A percentile compares a stretch with the other conserved stretches of the same genome.
phyloP scores from a whole-genome alignment of 2,113 vertebrate genomes.

The Platichthys stellatus region DNA sequence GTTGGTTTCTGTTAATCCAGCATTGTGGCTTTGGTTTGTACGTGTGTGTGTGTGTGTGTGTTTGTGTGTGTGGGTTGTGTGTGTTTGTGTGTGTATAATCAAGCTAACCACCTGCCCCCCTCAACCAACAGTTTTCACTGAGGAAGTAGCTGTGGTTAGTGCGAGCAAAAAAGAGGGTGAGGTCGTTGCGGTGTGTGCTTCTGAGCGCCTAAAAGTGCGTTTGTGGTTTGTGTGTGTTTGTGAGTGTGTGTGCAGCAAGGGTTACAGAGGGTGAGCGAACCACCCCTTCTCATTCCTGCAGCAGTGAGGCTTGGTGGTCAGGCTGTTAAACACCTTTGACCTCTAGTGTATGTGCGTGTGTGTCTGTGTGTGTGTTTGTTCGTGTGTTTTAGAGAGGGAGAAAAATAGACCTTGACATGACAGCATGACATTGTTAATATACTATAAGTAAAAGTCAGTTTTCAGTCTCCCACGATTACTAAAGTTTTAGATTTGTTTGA shows the following conservation, averaged over 20 bases:
- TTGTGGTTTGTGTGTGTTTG: slow-evolving; percentile 61
- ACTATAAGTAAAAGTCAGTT: no score
- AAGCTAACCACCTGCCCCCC: slow-evolving; percentile 64
- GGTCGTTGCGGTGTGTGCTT: slow-evolving; percentile 51
- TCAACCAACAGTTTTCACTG: slow-evolving; percentile 61
- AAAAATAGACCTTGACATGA: not conserved
- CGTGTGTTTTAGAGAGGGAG: not conserved
- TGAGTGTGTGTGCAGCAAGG: slow-evolving; percentile 25
- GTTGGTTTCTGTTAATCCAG: slow-evolving; percentile 58
- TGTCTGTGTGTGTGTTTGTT: not conserved
- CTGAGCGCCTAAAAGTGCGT: slow-evolving; percentile 42
- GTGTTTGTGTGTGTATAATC: slow-evolving; percentile 26
- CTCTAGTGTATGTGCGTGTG: slow-evolving; percentile 11
- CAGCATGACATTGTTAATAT: not conserved
- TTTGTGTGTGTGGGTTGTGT: slow-evolving; percentile 10
- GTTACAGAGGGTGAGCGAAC: slow-evolving; percentile 38
- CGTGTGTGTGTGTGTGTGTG: slow-evolving; percentile 17
- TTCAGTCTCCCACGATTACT: no score
- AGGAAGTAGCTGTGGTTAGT: slow-evolving; percentile 74
- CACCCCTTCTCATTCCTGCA: slow-evolving; percentile 23
- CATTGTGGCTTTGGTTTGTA: slow-evolving; percentile 47
- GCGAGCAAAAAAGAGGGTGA: slow-evolving; percentile 35
- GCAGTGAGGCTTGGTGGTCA: slow-evolving; percentile 18
- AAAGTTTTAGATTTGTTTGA: no score
- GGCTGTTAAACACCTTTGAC: slow-evolving; percentile 63